Percentiles rank a stretch among this genome's conserved stretches.
Evolutionary conservation across 2,888 invertebrate species (phyloP).

Genomic region (Volucella inflata): DNA sequence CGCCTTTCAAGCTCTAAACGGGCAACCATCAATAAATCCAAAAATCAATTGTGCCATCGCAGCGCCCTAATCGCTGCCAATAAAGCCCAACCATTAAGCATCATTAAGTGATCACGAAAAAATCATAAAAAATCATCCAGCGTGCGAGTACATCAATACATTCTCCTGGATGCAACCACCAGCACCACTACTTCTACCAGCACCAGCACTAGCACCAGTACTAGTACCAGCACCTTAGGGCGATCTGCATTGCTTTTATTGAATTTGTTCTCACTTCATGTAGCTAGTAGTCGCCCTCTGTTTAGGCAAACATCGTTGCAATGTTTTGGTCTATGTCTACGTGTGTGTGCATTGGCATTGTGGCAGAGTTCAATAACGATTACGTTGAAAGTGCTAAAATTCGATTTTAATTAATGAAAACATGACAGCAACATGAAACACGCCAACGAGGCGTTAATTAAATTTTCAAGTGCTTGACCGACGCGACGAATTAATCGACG

Average conservation of each 20-base stretch:
- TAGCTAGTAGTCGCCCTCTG: background rate
- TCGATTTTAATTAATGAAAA: conserved; percentile 62
- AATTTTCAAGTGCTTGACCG: conserved; percentile 17
- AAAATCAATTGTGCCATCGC: conserved; percentile 66
- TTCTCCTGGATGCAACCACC: background rate
- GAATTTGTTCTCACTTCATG: conserved; percentile 36
- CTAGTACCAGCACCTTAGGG: conserved; percentile 21
- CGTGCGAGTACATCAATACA: background rate
- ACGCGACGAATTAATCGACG: conserved; percentile 34
- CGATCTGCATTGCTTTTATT: conserved; percentile 57
- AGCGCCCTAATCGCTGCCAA: conserved; percentile 61
- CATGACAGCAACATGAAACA: conserved; percentile 59
- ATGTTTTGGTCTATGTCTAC: too few species aligned
- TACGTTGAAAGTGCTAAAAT: conserved; percentile 37
- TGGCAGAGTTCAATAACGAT: background rate
- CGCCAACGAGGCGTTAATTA: conserved; percentile 57
- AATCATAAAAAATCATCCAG: conserved; percentile 51
- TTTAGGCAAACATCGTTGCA: background rate
- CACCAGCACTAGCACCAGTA: background rate
- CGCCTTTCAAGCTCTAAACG: conserved; percentile 40
- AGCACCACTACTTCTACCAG: background rate
- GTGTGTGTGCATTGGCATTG: too few species aligned
- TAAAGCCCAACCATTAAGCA: conserved; percentile 63
- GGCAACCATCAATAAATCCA: conserved; percentile 49
- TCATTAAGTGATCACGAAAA: conserved; percentile 70